phyloP scores from a whole-genome alignment of 2,888 invertebrate genomes.

The Cyclophora punctaria region DNA sequence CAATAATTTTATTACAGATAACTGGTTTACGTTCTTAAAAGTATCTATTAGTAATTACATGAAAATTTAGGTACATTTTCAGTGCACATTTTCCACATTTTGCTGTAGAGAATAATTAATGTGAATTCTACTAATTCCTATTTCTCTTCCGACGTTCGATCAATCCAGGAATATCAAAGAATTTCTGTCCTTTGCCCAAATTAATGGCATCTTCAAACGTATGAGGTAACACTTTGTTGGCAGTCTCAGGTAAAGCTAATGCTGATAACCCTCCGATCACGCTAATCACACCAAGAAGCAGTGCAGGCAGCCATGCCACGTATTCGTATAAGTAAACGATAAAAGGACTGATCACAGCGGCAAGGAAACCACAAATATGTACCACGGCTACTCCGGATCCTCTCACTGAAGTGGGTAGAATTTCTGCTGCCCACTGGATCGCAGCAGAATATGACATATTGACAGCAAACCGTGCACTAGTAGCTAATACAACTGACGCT shows the following conservation, averaged over 20 bases:
- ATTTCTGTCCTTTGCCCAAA: conserved; percentile 29
- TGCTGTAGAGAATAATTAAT: too few relatives aligned
- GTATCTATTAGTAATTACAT: too few relatives aligned
- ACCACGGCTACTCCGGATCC: conserved; percentile 42
- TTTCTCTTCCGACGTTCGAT: conserved; percentile 13
- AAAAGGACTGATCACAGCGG: conserved; percentile 45
- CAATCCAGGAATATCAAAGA: conserved; percentile 40
- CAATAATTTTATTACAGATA: too few relatives aligned
- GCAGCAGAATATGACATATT: conserved; percentile 43
- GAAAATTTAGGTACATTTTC: too few relatives aligned
- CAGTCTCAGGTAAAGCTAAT: conserved; percentile 46
- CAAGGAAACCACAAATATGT: conserved; percentile 45
- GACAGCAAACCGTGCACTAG: conserved; percentile 41
- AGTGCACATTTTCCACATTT: too few relatives aligned
- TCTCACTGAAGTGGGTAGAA: conserved; percentile 46
- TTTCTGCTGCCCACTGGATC: conserved; percentile 50
- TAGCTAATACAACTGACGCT: conserved; percentile 40
- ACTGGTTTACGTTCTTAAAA: too few relatives aligned
- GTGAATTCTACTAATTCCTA: too few relatives aligned
- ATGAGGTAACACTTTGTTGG: conserved; percentile 45
- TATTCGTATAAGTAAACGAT: conserved; percentile 42
- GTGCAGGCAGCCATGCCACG: conserved; percentile 39
- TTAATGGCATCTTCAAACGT: conserved; percentile 48
- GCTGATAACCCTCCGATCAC: conserved; percentile 26
- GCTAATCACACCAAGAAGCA: conserved; percentile 31